Conservation (phyloP, 2,113 vertebrate species). For the Telmatochromis sp. region DNA sequence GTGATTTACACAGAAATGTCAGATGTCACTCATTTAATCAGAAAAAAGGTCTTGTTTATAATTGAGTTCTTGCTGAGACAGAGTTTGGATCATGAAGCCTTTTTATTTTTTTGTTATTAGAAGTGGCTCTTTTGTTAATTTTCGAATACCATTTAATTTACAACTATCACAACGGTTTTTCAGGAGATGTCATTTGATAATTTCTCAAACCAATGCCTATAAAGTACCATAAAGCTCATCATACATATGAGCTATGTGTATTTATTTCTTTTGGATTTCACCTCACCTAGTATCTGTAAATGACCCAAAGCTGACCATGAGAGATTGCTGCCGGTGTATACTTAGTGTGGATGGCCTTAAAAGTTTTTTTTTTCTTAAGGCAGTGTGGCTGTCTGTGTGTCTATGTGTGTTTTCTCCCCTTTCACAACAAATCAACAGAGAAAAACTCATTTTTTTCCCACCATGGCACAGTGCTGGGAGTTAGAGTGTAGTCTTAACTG, state of each 20-base stretch:
- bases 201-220: not conserved
- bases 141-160: not conserved
- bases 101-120: not conserved
- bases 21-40: constrained; percentile 12
- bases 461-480: constrained; percentile 14
- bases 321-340: not conserved
- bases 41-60: constrained; percentile 6
- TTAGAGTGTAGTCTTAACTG: constrained; percentile 37
- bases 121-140: not conserved
- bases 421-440: constrained; percentile 48
- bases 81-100: not conserved
- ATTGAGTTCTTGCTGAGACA: constrained; percentile 1
- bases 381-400: not conserved
- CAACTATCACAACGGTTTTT: not conserved
- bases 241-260: not conserved
- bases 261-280: not conserved
- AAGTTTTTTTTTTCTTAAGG: not conserved
- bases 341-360: constrained; percentile 30
- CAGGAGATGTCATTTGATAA: not conserved
- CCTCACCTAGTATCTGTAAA: not conserved
- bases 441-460: constrained; percentile 26
- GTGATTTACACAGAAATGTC: constrained; percentile 17
- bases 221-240: not conserved
- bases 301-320: constrained; percentile 10
- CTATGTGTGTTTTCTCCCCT: constrained; percentile 1